phyloP scores from a whole-genome alignment of 2,888 invertebrate genomes.

The Deilephila elpenor region DNA sequence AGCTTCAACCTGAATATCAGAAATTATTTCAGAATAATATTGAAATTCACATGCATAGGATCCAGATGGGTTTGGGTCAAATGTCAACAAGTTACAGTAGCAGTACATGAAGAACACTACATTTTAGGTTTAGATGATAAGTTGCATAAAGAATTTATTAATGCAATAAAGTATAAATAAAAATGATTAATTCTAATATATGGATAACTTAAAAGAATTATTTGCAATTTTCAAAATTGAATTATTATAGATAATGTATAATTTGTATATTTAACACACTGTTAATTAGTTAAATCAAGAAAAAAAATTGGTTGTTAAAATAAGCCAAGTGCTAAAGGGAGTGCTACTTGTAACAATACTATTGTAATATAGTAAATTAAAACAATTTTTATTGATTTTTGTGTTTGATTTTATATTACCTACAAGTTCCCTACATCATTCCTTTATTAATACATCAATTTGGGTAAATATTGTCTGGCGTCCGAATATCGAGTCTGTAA shows the following conservation, averaged over 20 bases:
- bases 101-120: conserved; percentile 55
- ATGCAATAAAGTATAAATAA: conserved; percentile 6
- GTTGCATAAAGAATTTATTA: conserved; percentile 32
- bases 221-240: conserved; percentile 15
- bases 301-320: not conserved
- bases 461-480: no score
- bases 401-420: not conserved
- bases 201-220: not conserved
- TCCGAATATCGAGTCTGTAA: no score
- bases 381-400: conserved; percentile 4
- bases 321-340: conserved; percentile 5
- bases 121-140: conserved; percentile 36
- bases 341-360: conserved; percentile 11
- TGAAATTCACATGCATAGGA: conserved; percentile 96
- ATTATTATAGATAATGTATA: not conserved
- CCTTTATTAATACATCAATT: no score
- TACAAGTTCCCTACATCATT: no score
- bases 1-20: conserved; percentile 90
- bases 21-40: conserved; percentile 93
- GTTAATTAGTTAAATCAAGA: not conserved
- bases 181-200: conserved; percentile 12
- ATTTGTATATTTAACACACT: conserved; percentile 3
- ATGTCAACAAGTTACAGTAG: conserved; percentile 60
- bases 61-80: conserved; percentile 89
- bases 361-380: conserved; percentile 20